Evolutionary conservation across 2,797 vertebrate species (phyloP).

Genomic region (Alcedo quadribrachys): DNA sequence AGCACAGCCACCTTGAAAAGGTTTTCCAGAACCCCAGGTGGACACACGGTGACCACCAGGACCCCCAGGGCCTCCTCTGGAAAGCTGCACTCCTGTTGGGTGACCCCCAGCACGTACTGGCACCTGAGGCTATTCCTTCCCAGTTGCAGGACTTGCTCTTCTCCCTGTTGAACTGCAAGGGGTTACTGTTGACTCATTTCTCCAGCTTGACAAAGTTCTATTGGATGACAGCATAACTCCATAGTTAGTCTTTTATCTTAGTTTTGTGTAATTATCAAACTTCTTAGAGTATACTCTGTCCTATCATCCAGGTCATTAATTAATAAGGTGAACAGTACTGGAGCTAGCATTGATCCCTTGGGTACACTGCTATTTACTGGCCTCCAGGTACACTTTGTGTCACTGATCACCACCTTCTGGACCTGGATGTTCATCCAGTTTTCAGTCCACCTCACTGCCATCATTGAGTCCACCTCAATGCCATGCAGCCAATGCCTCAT

Average conservation of each 20-base stretch:
- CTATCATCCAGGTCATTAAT: not conserved
- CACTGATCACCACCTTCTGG: not conserved
- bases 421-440: too few species aligned
- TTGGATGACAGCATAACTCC: not conserved
- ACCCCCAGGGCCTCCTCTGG: fast-evolving
- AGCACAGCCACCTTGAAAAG: not conserved
- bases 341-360: not conserved
- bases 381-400: not conserved
- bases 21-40: not conserved
- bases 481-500: too few species aligned
- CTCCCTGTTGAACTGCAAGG: not conserved
- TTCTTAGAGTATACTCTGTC: not conserved
- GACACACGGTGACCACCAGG: not conserved
- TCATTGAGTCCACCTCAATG: too few species aligned
- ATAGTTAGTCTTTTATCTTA: not conserved
- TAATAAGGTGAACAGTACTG: not conserved
- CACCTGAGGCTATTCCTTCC: not conserved
- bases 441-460: too few species aligned
- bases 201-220: not conserved
- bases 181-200: not conserved
- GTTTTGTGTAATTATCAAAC: not conserved
- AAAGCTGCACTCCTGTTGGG: not conserved
- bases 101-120: not conserved
- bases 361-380: not conserved
- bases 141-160: not conserved